Evolutionary conservation across 2,797 vertebrate genomes (phyloP).

Genomic region (Megaceryle alcyon): DNA sequence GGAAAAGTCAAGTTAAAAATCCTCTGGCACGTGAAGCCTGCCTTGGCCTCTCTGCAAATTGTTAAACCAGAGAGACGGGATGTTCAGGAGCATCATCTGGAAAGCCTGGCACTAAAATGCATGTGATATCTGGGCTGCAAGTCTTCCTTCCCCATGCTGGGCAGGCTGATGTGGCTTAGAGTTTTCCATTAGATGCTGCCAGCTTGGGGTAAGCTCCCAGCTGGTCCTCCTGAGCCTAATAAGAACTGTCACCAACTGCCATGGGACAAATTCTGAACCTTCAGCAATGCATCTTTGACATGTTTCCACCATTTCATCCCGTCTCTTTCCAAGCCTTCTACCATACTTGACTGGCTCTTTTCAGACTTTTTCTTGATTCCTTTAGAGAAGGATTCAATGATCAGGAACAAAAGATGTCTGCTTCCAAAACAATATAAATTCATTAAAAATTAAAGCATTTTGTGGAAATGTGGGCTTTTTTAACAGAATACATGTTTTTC

Average conservation of each 20-base stretch:
- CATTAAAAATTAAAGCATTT: neutral
- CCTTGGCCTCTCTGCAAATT: neutral
- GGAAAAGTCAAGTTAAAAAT: neutral
- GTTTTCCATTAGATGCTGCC: neutral
- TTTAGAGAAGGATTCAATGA: neutral
- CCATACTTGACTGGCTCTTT: neutral
- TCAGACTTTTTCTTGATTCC: neutral
- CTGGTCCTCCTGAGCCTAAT: neutral
- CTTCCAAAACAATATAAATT: neutral
- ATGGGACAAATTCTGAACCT: neutral
- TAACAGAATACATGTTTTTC: neutral
- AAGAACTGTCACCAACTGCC: neutral
- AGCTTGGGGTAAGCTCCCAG: neutral
- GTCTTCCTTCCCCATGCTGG: neutral
- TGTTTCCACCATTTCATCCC: neutral
- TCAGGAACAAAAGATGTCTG: neutral
- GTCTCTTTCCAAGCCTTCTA: neutral
- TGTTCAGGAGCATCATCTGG: constrained; percentile 6
- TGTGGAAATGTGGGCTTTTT: neutral
- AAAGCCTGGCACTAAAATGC: neutral
- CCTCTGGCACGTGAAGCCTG: neutral
- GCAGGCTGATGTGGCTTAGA: neutral
- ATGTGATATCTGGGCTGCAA: neutral
- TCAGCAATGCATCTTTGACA: neutral
- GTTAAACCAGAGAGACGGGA: neutral